Evolutionary conservation across 2,888 invertebrate species (phyloP), one percentile per base, ranked within the genome.

Genomic region (Carterocephalus palaemon): DNA sequence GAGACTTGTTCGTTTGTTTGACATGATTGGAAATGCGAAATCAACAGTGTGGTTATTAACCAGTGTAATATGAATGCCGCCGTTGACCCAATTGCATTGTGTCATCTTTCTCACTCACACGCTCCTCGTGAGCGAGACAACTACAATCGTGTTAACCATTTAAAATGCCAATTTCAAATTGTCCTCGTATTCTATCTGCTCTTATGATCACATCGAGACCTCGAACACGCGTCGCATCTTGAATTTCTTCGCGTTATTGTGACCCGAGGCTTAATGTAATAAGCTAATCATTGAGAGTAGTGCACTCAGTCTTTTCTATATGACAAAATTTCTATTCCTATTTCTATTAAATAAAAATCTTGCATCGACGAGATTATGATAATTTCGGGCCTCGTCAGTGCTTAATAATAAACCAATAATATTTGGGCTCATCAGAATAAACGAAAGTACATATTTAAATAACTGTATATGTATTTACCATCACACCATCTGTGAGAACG

Each of bases 21-120:
- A 33, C 31, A 33, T 33, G 6, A 33, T 19, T 41, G 33, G 13
- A 41, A 33, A 41, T 33, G 41, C 26, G 32, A 41, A 9, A 33
- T 41, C 33, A 33, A 33, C 33, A 9, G 20, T 31, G n/a, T n/a
- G n/a, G n/a, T n/a, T n/a, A 39, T 33, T 41, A 41, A 41, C 24
- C 26, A 2, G 7, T 16, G 32, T 19, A n/a, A n/a, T 41, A 33
- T 28, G 33, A 26, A 20, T 42, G 33, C 33, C 24, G 5, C 9
- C 13, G 33, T 13, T 42, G 41, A 42, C 41, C 41, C 41, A 42
- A 17, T 26, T 42, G 26, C 33, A 42, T 26, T 42, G 33, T 42
- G 19, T 9, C 26, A 42, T 42, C 33, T 34, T 15, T 42, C 41
- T 32, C 26, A 10, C 26, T 42, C 33, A 15, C 41, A 41, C 33